Evolutionary conservation across 2,797 vertebrate species (phyloP).

Genomic region (Otolemur crassicaudatus): DNA sequence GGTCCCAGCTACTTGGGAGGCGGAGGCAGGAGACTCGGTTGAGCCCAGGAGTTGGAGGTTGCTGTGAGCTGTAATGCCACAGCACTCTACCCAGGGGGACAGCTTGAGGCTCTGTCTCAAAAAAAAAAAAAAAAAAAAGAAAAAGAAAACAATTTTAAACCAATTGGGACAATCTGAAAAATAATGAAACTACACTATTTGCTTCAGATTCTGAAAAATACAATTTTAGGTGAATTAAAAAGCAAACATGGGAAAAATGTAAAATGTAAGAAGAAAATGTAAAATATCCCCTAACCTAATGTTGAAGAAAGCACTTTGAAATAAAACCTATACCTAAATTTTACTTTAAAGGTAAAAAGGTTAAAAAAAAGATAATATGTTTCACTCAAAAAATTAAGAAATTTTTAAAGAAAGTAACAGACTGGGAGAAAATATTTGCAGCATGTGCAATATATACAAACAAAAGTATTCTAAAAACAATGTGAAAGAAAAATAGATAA

Average conservation of each 20-base stretch:
- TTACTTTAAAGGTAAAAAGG: not conserved
- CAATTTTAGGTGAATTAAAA: not conserved
- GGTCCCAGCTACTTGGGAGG: too few species aligned
- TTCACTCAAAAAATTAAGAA: not conserved
- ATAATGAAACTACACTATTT: not conserved
- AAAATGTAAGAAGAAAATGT: not conserved
- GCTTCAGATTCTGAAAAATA: not conserved
- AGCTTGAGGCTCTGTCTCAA: too few species aligned
- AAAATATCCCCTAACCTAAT: not conserved
- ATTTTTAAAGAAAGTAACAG: not conserved
- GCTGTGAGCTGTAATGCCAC: too few species aligned
- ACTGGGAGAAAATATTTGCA: not conserved
- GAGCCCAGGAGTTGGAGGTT: too few species aligned
- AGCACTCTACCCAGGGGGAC: too few species aligned
- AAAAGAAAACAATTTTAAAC: conserved; percentile 28
- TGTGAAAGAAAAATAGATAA: not conserved
- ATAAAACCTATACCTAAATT: not conserved
- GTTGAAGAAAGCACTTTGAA: not conserved
- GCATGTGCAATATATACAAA: not conserved
- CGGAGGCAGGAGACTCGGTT: too few species aligned
- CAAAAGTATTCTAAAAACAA: not conserved
- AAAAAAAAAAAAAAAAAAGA: too few species aligned
- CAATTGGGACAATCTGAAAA: not conserved
- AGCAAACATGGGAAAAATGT: not conserved
- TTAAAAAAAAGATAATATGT: not conserved